Evolutionary conservation across 1,140 invertebrate genomes (phyloP), one percentile per base, ranked within the genome.

Genomic region (Olivierus martensii): DNA sequence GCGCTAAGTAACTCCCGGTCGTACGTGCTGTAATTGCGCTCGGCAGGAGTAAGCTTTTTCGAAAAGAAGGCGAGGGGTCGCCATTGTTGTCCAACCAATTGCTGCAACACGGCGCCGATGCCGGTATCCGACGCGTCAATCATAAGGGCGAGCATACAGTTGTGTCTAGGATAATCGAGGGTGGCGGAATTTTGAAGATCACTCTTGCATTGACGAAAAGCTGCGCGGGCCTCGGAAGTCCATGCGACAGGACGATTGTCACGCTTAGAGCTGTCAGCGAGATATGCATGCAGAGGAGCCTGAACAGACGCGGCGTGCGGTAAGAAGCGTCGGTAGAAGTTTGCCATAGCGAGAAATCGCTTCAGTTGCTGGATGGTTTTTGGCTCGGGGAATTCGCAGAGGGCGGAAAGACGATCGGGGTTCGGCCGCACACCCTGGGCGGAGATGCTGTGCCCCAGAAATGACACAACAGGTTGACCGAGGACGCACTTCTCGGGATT

Each of bases 251-350:
- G 21, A 15, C 22, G 21, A 3, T 52, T 45, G 9, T 52, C 42
- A 1, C 45, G 44, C 18, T 52, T 52, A 10, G 37, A 10, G 42
- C 11, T 44, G 11, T 21, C 37, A 18, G 34, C 36, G 18, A 52
- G 45, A 45, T 45, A 46, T n/a, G 28, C 15, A 28, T 52, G 10
- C 28, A 52, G 45, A 34, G 42, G 3, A 46, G 52, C 43, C 15
- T 51, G 37, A 17, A 34, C 15, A 52, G 56, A 15, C 18, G 49
- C 49, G 9, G 41, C 49, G 10, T 43, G 37, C 12, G 49, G 38
- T 14, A 71, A 49, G 54, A 70, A 72, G 53, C 57, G 62, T 9
- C 59, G 58, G 58, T 71, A 71, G 58, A 66, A 70, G 47, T 68
- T 70, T 5, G 69, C 46, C 28, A 68, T 55, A 6, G 66, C 70